Evolutionary conservation across 2,113 vertebrate species (phyloP), one percentile per base, ranked within the genome.

Genomic region (Campylomormyrus numenius): DNA sequence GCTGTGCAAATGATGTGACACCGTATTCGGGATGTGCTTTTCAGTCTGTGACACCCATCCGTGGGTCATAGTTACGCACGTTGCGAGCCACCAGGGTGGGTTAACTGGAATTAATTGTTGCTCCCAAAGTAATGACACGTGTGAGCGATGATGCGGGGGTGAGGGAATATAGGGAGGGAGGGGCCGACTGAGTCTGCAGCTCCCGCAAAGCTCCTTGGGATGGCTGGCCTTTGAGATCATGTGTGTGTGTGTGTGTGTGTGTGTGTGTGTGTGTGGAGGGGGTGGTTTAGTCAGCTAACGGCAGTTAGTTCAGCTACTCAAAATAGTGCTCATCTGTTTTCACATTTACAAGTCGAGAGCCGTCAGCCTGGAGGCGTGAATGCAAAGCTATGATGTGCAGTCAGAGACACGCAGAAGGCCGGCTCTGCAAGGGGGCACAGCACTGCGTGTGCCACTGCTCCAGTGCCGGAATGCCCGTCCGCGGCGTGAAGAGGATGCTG

Each of bases 241-340:
- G 74, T 0, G 39, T 3, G 39, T 39, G 39, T 39, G 31, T 17
- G 80, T 11, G 24, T 77, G 56, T n/a, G 53, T 58, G 35, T 15
- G 8, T 70, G 66, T 13, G 27, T 31, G 80, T 27, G n/a, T 39
- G 74, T 42, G 74, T 45, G 83, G 83, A 42, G 83, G 45, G 39
- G 83, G 83, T 24, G 83, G 83, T 46, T 85, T 80, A 42, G 74
- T 80, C 74, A 80, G 74, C 74, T 80, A 80, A 80, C 19, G 77
- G 19, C 42, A 48, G 83, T 46, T 85, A 46, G 45, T 48, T 85
- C 45, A 85, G 39, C 83, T 48, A 17, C 83, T 48, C 42, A 10
- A 48, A 85, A 85, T 85, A 46, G 83, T 48, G 45, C 83, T 85
- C 83, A n/a, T 85, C 83, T 85, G 83, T 85, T 85, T 85, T 85